Percentiles rank a stretch among this genome's conserved stretches.
Evolutionary conservation across 2,888 invertebrate species (phyloP).

Genomic region (Salticus scenicus): DNA sequence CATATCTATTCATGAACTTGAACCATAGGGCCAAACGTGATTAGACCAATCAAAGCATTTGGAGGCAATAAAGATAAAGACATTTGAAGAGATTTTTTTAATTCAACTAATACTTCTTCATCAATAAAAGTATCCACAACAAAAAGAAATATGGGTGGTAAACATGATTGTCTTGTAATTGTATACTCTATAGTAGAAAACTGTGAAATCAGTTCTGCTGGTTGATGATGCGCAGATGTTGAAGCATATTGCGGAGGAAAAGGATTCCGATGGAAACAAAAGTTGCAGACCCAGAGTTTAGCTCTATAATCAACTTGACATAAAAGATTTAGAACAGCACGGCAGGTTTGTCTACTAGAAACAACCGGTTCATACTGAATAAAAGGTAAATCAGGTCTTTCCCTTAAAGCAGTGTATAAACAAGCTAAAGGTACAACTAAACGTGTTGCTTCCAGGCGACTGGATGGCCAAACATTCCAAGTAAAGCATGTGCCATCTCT

Average conservation of each 20-base stretch:
- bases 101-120: conserved; percentile 95
- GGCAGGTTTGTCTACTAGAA: conserved; percentile 93
- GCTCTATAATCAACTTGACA: conserved; percentile 97
- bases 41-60: conserved; percentile 95
- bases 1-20: conserved; percentile 94
- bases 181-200: conserved; percentile 70
- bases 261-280: conserved; percentile 98
- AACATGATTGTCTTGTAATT: conserved; percentile 84
- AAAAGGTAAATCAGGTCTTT: conserved; percentile 91
- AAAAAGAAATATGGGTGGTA: conserved; percentile 96
- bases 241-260: conserved; percentile 99
- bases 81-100: conserved; percentile 97
- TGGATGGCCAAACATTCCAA: conserved; percentile 99
- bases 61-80: conserved; percentile 95
- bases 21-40: conserved; percentile 99
- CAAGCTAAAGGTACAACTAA: conserved; percentile 96
- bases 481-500: conserved; percentile 97
- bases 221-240: conserved; percentile 97
- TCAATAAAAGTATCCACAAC: conserved; percentile 99
- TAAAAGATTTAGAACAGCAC: conserved; percentile 94
- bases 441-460: conserved; percentile 94
- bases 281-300: conserved; percentile 98
- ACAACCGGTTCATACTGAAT: conserved; percentile 98
- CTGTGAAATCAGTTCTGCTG: conserved; percentile 85
- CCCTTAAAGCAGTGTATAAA: conserved; percentile 96